Evolutionary conservation across 2,113 vertebrate species (phyloP), one percentile per base, ranked within the genome.

Genomic region (Oryzias melastigma): DNA sequence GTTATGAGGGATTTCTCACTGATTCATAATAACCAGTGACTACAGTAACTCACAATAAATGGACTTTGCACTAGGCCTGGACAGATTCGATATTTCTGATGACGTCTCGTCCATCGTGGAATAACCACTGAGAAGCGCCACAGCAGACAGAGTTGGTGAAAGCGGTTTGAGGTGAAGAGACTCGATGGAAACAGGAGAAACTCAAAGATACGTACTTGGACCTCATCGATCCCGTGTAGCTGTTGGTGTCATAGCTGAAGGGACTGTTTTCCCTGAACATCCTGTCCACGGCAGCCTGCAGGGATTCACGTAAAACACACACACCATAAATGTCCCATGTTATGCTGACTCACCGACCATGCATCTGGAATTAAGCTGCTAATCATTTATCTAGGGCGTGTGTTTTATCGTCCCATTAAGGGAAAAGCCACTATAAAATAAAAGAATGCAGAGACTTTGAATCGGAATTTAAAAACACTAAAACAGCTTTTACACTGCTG

Each of bases 11-110:
- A 51, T 52, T 42, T 52, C 22, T 67, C 4, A 47, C 5, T 3
- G 27, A 27, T 22, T 1, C 46, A 44, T 2, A 18, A 16, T 7
- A 35, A 40, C 7, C 1, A 15, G 5, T 13, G 4, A 7, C 18
- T 1, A 2, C 5, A 25, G 24, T 22, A 49, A 10, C 94, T 94
- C 84, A 96, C 95, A 29, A 83, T 96, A 96, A 71, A 96, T 92
- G 50, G 89, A 88, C 87, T 83, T 95, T 62, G 90, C 92, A n/a
- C 89, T 94, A 71, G 92, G 95, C 60, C 85, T 90, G 4, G 75
- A 83, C 54, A 94, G 52, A 70, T 52, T 77, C 61, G 80, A 47
- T 0, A 0, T 15, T 62, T 83, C 75, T 1, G 87, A 89, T 0
- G 80, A 83, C 1, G 18, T 24, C 0, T 90, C 90, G 42, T 87